Evolutionary conservation across 2,797 vertebrate species (phyloP), one percentile per base, ranked within the genome.

Genomic region (Caiman crocodilus): DNA sequence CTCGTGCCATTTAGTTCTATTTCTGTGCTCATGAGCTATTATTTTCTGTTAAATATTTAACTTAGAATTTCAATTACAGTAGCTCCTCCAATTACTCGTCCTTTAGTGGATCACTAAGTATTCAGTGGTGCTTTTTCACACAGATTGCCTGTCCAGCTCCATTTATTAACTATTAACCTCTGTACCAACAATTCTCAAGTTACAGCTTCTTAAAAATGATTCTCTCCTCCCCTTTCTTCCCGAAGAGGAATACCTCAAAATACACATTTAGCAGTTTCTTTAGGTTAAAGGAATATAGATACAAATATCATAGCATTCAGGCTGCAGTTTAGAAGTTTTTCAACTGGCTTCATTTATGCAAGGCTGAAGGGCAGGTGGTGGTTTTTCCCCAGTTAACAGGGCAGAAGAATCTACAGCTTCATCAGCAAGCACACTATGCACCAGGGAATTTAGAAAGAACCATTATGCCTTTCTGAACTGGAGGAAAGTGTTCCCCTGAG

Each of bases 91-190:
- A 55, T 64, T 74, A 23, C 3, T 0, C 90, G 71, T 57, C 94
- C 88, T 82, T 87, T 92, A 90, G 89, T 94, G 85, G 95, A 92
- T 90, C 83, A 14, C 63, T 59, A 55, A 79, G 14, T 58, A 86
- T 2, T 1, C 0, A 85, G 17, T 6, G 6, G 2, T 4, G 21
- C 60, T 92, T 95, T 87, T 89, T 61, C 35, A 21, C 15, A 59
- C 32, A 79, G 67, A 86, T 93, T 92, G 80, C 94, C 91, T 87
- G 73, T 85, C 90, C 89, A 92, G 93, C 64, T 94, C 73, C 84
- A 90, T 63, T 85, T 93, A 92, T 25, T 73, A 21, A 32, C 63
- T 55, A n/a, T 79, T 63, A 35, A 23, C 56, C 25, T 30, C 32
- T 63, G 76, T 14, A 91, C 56, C 71, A 91, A 82, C 76, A 42